Conservation (phyloP, 2,797 vertebrate species). For the Knipowitschia caucasica region DNA sequence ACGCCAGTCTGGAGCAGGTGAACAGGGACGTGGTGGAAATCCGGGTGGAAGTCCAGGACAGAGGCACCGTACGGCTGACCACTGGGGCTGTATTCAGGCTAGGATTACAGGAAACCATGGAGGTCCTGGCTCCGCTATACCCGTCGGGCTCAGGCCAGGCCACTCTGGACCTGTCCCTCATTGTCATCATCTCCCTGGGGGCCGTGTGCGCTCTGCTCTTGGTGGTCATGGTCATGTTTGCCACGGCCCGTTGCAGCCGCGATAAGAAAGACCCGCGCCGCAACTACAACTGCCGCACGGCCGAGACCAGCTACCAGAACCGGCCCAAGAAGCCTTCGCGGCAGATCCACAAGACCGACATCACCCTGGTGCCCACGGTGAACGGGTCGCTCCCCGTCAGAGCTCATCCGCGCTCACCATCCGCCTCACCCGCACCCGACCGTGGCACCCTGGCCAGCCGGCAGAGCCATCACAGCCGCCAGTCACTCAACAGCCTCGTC, state of each 20-base stretch:
- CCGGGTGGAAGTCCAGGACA: slow-evolving; percentile 86
- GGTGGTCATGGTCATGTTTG: slow-evolving; percentile 93
- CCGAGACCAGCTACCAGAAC: slow-evolving; percentile 93
- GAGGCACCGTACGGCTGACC: slow-evolving; percentile 84
- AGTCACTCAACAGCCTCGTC: slow-evolving; percentile 95
- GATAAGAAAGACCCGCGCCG: slow-evolving; percentile 92
- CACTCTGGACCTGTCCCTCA: slow-evolving; percentile 86
- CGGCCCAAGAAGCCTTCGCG: slow-evolving; percentile 93
- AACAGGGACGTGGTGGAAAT: slow-evolving; percentile 81
- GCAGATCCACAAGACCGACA: slow-evolving; percentile 98
- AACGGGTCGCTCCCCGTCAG: slow-evolving; percentile 92
- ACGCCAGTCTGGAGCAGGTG: slow-evolving; percentile 82
- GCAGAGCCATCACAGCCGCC: slow-evolving; percentile 93
- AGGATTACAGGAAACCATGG: slow-evolving; percentile 77
- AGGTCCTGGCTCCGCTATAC: slow-evolving; percentile 76
- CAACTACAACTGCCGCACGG: slow-evolving; percentile 94
- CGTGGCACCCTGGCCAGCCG: slow-evolving; percentile 87
- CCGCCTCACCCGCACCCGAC: slow-evolving; percentile 88
- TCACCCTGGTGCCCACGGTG: slow-evolving; percentile 89
- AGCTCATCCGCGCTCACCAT: slow-evolving; percentile 87
- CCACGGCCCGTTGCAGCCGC: slow-evolving; percentile 84
- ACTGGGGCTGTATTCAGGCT: slow-evolving; percentile 84
- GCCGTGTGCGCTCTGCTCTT: slow-evolving; percentile 89
- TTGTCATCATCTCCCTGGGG: slow-evolving; percentile 91
- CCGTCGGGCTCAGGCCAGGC: slow-evolving; percentile 80